Conservation (phyloP, 2,113 vertebrate genomes). For the Candoia aspera region DNA sequence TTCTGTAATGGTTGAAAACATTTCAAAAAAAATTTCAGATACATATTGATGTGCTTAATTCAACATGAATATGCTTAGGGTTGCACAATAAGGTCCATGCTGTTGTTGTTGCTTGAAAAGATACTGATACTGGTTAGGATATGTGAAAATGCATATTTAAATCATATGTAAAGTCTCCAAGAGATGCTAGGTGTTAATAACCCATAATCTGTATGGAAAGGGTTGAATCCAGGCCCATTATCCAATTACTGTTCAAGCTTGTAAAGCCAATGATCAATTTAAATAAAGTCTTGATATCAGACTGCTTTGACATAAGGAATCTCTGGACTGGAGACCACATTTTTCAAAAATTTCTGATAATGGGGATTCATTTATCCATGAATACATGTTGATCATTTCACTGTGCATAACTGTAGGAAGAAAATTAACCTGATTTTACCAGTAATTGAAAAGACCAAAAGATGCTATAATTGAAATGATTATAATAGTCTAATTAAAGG, state of each 20-base stretch:
- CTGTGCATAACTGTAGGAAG: not conserved
- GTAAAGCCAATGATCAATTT: not conserved
- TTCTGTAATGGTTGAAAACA: not conserved
- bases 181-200: not conserved
- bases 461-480: not conserved
- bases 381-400: not conserved
- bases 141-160: not conserved
- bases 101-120: not conserved
- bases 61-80: not conserved
- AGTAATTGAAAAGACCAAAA: not conserved
- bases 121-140: not conserved
- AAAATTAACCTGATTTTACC: not conserved
- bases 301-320: not conserved
- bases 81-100: not conserved
- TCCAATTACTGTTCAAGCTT: not conserved
- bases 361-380: not conserved
- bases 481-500: not conserved
- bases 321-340: not conserved
- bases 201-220: not conserved
- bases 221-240: not conserved
- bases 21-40: not conserved
- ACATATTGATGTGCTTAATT: not conserved
- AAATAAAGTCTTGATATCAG: not conserved
- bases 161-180: not conserved
- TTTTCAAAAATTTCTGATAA: not conserved